phyloP scores from a whole-genome alignment of 30 jellyfish, hydroid and myxozoan genomes.

The Clytia hemisphaerica region DNA sequence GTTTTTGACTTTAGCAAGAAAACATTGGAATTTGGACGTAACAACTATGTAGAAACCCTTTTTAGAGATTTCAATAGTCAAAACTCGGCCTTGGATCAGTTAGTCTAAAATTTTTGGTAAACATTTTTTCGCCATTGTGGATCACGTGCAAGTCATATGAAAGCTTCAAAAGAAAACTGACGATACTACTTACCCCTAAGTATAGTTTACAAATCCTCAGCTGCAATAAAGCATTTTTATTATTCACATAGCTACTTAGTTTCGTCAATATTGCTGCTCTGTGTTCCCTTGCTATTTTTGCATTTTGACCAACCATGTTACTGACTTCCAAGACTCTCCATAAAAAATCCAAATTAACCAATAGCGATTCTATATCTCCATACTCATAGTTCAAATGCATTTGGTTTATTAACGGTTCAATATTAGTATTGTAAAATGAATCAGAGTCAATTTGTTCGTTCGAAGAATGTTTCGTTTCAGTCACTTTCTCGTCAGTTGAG shows the following conservation, averaged over 20 bases:
- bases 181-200: constrained; percentile 50
- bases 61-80: too few species aligned
- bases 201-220: constrained; percentile 60
- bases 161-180: too few species aligned
- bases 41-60: too few species aligned
- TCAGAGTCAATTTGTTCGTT: constrained; percentile 18
- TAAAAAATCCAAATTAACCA: constrained; percentile 57
- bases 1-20: background rate
- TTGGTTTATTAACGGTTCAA: constrained; percentile 67
- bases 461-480: background rate
- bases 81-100: too few species aligned
- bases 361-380: constrained; percentile 44
- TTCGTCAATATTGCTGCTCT: constrained; percentile 54
- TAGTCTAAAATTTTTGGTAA: too few species aligned
- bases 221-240: constrained; percentile 38
- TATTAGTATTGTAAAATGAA: constrained; percentile 24
- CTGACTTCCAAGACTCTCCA: constrained; percentile 55
- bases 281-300: constrained; percentile 47
- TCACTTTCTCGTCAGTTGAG: too few species aligned
- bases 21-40: too few species aligned
- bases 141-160: too few species aligned
- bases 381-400: constrained; percentile 74
- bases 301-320: constrained; percentile 47
- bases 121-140: too few species aligned
- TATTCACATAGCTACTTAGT: constrained; percentile 48